phyloP scores from a whole-genome alignment of 2,888 invertebrate genomes.

The Apoderus coryli region DNA sequence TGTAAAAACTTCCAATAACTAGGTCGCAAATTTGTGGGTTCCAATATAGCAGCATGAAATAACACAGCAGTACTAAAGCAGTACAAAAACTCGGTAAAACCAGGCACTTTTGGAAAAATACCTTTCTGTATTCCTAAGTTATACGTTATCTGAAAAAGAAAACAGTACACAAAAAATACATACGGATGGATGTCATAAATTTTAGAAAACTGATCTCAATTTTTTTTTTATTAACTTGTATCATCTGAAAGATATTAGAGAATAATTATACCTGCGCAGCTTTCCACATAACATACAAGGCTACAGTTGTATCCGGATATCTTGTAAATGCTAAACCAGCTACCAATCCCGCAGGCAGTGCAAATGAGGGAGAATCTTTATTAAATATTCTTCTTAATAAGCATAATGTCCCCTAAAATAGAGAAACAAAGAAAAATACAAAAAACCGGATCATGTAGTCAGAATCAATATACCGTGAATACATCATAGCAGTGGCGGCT shows the following conservation, averaged over 20 bases:
- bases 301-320: constrained; percentile 62
- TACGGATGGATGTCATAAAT: not conserved
- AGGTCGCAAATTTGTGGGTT: constrained; percentile 62
- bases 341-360: constrained; percentile 54
- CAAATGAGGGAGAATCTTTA: constrained; percentile 45
- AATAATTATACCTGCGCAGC: constrained; percentile 61
- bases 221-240: no score
- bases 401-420: constrained; percentile 43
- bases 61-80: constrained; percentile 62
- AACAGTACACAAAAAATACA: no score
- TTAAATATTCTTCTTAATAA: constrained; percentile 44
- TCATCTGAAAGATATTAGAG: no score
- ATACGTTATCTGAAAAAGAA: constrained; percentile 47
- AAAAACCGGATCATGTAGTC: not conserved
- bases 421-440: constrained; percentile 2
- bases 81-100: constrained; percentile 57
- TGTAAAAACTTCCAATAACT: constrained; percentile 73
- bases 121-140: constrained; percentile 51
- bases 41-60: constrained; percentile 64
- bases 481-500: no score
- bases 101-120: constrained; percentile 49
- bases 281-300: constrained; percentile 76
- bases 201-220: constrained; percentile 1
- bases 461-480: no score
- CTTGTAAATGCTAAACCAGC: constrained; percentile 56